Conservation (phyloP, 2,797 vertebrate species). For the Coluber constrictor region DNA sequence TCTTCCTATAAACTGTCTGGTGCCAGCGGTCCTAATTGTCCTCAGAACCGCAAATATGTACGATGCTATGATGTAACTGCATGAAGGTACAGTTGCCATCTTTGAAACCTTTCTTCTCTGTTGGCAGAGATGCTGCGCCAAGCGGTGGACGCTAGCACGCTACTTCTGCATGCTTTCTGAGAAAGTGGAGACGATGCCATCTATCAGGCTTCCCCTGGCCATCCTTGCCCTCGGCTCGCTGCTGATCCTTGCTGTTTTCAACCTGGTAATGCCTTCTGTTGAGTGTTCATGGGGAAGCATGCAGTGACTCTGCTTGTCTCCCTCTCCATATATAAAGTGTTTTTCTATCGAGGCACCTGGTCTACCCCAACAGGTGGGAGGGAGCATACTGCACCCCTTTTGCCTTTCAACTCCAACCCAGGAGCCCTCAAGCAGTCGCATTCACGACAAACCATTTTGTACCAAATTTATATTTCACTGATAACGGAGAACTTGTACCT, state of each 20-base stretch:
- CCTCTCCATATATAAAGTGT: no score
- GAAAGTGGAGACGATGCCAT: constrained; percentile 84
- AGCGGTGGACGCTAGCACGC: constrained; percentile 71
- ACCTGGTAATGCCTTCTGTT: constrained; percentile 75
- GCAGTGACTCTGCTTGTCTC: neutral
- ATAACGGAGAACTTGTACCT: no score
- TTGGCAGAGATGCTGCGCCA: constrained; percentile 78
- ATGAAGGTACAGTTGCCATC: neutral
- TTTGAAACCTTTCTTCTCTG: neutral
- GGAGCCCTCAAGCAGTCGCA: no score
- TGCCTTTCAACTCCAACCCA: no score
- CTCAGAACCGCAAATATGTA: neutral
- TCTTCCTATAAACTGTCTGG: no score
- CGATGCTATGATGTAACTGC: neutral
- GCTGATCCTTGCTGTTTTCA: constrained; percentile 81
- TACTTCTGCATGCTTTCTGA: constrained; percentile 76
- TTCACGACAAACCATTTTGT: no score
- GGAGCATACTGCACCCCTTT: no score
- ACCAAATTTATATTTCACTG: no score
- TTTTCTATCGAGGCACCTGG: no score
- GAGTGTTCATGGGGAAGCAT: neutral
- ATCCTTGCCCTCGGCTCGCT: constrained; percentile 78
- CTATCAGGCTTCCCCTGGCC: constrained; percentile 83
- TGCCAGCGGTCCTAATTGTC: neutral
- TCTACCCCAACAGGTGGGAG: no score